Conservation (phyloP, 2,797 vertebrate species). For the Dipus sagitta region DNA sequence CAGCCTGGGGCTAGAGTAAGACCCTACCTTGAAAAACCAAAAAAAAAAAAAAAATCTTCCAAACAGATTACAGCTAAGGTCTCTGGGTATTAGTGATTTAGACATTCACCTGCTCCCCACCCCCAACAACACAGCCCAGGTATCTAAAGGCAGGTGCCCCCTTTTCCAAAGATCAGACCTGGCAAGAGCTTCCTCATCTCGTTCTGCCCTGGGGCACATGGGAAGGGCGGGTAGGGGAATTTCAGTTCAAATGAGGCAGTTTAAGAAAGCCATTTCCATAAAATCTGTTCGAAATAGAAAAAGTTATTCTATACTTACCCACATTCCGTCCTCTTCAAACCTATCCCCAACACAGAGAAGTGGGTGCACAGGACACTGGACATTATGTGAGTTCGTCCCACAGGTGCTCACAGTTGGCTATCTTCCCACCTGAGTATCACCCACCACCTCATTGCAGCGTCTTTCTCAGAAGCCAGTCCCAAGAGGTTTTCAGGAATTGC, state of each 20-base stretch:
- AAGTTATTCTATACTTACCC: constrained; percentile 44
- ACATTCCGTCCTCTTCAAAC: constrained; percentile 22
- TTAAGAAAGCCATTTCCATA: constrained; percentile 68
- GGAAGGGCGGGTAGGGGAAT: constrained; percentile 54
- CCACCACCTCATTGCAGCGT: constrained; percentile 5
- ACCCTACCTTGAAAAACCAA: too few relatives aligned
- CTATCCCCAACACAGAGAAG: not conserved
- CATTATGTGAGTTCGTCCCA: not conserved
- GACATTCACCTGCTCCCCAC: not conserved
- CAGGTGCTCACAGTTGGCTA: not conserved
- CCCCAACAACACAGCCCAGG: too few relatives aligned
- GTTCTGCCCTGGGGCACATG: not conserved
- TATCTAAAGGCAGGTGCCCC: not conserved
- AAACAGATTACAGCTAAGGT: not conserved
- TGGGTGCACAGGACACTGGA: not conserved
- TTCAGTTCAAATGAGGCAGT: constrained; percentile 50
- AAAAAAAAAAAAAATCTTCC: not conserved
- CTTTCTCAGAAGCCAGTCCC: constrained; percentile 57
- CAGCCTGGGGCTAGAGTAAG: too few relatives aligned
- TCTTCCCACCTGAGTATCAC: not conserved
- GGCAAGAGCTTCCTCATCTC: constrained; percentile 51
- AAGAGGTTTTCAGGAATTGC: constrained; percentile 72
- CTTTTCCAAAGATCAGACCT: not conserved
- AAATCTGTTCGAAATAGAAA: constrained; percentile 64
- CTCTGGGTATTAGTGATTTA: not conserved